phyloP scores from a whole-genome alignment of 2,113 vertebrate genomes.

The Cyrtonyx montezumae region DNA sequence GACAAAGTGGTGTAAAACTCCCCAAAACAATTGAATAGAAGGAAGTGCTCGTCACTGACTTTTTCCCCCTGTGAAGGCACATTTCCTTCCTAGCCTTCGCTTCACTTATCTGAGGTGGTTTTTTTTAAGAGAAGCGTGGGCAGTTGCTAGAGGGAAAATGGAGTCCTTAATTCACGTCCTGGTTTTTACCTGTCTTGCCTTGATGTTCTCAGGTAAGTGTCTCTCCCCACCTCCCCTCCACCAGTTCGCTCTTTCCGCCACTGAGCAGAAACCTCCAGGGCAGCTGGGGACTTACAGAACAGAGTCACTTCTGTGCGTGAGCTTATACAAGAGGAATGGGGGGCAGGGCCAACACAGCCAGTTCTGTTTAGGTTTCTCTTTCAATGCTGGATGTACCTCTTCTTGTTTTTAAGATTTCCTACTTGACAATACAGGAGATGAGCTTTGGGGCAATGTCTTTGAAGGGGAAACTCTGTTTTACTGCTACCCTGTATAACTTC shows the following conservation, averaged over 20 bases:
- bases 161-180: constrained; percentile 77
- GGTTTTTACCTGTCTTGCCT: constrained; percentile 76
- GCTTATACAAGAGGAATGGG: constrained; percentile 33
- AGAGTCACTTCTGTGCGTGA: constrained; percentile 6
- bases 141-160: constrained; percentile 85
- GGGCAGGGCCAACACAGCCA: constrained; percentile 44
- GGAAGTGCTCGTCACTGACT: constrained; percentile 90
- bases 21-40: constrained; percentile 91
- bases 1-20: constrained; percentile 80
- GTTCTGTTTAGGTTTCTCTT: constrained; percentile 56
- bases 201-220: constrained; percentile 79
- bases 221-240: neutral
- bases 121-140: constrained; percentile 76
- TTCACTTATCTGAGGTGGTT: constrained; percentile 82
- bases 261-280: neutral
- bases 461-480: neutral
- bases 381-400: neutral
- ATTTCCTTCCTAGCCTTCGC: constrained; percentile 86
- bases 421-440: neutral
- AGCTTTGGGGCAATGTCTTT: neutral
- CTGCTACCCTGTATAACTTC: neutral
- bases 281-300: neutral
- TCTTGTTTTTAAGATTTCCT: neutral
- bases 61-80: constrained; percentile 86
- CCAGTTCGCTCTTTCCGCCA: neutral